These are phyloP conservation scores for Clostera curtula DNA, from an alignment of 2,888 invertebrate species.

Conservation along the genomic window DNA sequence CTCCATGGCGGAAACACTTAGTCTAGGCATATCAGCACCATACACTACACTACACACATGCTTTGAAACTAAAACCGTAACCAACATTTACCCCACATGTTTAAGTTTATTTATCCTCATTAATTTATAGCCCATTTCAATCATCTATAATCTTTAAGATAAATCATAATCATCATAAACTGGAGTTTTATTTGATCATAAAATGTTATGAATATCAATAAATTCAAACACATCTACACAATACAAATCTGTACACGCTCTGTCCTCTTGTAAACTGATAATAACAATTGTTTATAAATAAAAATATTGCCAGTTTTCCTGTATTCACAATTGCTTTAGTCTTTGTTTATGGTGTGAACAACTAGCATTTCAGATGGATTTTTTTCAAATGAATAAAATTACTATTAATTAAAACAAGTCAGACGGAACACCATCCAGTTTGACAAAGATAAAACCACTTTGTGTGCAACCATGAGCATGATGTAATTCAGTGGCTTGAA, in stretches of 20 bases:
- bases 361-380: no score
- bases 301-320: conserved; percentile 11
- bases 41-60: not conserved
- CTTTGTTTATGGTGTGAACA: no score
- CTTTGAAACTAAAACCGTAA: conserved; percentile 1
- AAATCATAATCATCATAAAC: conserved; percentile 14
- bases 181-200: conserved; percentile 18
- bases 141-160: conserved; percentile 14
- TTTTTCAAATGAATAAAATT: conserved; percentile 15
- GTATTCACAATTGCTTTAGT: no score
- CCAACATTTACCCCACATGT: conserved; percentile 4
- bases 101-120: conserved; percentile 12
- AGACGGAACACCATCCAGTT: conserved; percentile 19
- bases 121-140: conserved; percentile 10
- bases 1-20: conserved; percentile 7
- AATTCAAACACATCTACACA: conserved; percentile 15
- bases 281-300: conserved; percentile 17
- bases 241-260: conserved; percentile 10
- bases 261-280: conserved; percentile 10
- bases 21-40: not conserved
- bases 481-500: conserved; percentile 29
- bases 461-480: conserved; percentile 27
- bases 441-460: conserved; percentile 26
- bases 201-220: conserved; percentile 15
- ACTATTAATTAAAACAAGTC: conserved; percentile 14